These are phyloP conservation scores for Porites lobata DNA, from an alignment of 92 coral and sea anemone genomes.

Conservation along the genomic window DNA sequence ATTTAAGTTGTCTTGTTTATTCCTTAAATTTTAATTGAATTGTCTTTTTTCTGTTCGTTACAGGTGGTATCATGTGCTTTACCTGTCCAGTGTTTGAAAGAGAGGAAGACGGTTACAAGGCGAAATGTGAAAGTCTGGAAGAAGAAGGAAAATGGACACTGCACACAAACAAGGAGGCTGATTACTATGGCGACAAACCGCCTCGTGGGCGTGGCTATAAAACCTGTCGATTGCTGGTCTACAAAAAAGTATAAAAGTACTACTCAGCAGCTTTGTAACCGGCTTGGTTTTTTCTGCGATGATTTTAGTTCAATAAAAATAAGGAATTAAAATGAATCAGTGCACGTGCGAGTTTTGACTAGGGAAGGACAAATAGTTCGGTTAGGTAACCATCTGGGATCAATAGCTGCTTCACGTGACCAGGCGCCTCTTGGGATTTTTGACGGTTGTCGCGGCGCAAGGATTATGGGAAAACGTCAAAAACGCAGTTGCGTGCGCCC, in stretches of 20 bases:
- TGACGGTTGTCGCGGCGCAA: no score
- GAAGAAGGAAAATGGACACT: not conserved
- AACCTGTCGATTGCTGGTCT: not conserved
- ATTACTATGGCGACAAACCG: not conserved
- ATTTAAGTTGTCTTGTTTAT: not conserved
- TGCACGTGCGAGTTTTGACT: no score
- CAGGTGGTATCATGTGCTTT: conserved; percentile 18
- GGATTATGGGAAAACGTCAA: no score
- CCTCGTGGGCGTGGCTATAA: not conserved
- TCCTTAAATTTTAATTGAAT: not conserved
- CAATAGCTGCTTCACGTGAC: no score
- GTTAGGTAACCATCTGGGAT: no score
- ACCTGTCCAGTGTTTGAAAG: not conserved
- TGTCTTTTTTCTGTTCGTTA: not conserved
- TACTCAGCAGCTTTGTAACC: no score
- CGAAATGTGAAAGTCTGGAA: not conserved
- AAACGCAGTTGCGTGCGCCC: no score
- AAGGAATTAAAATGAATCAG: no score
- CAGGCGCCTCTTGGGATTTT: no score
- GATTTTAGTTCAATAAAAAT: no score
- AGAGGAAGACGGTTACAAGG: not conserved
- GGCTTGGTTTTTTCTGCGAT: no score
- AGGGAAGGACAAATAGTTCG: no score
- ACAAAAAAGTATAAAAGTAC: not conserved
- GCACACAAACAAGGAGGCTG: not conserved